These are phyloP conservation scores for Hipposideros larvatus DNA, from an alignment of 2,797 vertebrate genomes.

Conservation along the genomic window DNA sequence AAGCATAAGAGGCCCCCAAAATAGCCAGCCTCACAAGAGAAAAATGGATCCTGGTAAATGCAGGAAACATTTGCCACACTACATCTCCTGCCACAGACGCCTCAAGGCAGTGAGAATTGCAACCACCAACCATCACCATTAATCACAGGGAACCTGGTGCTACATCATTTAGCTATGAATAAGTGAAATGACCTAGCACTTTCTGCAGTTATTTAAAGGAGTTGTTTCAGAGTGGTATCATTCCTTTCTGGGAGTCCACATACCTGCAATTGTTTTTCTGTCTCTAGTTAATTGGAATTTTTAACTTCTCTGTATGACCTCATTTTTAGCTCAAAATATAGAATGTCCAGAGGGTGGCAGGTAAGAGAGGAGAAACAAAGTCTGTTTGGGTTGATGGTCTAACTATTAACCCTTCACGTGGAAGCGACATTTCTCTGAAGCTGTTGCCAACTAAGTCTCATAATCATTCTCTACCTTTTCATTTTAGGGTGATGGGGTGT, in stretches of 20 bases:
- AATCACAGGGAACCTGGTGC: not conserved
- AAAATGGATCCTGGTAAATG: conserved; percentile 73
- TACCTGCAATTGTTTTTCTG: not conserved
- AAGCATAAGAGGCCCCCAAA: not conserved
- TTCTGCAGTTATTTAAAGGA: conserved; percentile 53
- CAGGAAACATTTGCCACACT: conserved; percentile 47
- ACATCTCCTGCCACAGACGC: not conserved
- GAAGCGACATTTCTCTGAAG: conserved; percentile 20
- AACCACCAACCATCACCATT: conserved; percentile 54
- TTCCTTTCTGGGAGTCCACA: conserved; percentile 31
- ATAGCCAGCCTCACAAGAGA: conserved; percentile 40
- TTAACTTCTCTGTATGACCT: conserved; percentile 14
- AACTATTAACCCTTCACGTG: not conserved
- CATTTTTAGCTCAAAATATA: conserved; percentile 30
- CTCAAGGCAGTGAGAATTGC: conserved; percentile 69
- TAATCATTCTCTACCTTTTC: conserved; percentile 40
- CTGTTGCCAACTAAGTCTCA: conserved; percentile 16
- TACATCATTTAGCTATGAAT: conserved; percentile 64
- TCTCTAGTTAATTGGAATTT: conserved; percentile 53
- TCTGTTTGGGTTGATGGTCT: not conserved
- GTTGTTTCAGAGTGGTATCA: not conserved
- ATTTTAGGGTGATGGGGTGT: conserved; percentile 75
- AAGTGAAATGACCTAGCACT: conserved; percentile 59
- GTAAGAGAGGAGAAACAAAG: not conserved
- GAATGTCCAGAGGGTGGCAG: not conserved